Conservation (phyloP, 2,113 vertebrate genomes). For the Pteronura brasiliensis region DNA sequence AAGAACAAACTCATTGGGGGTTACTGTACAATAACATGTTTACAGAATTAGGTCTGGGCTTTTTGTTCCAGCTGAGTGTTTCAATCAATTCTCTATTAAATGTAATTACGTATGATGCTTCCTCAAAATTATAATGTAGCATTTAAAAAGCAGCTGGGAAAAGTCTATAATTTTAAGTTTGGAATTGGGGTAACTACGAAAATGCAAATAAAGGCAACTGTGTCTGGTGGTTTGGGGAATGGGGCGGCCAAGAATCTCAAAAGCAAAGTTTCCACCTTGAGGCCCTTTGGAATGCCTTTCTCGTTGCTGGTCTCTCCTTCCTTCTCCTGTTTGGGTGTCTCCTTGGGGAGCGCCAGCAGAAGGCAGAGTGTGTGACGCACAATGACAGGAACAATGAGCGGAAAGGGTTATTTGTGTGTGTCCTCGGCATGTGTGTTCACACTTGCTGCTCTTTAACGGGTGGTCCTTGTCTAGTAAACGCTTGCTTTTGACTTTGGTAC, state of each 20-base stretch:
- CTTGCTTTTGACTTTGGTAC: not conserved
- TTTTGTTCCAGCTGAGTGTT: constrained; percentile 84
- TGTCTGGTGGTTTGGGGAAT: constrained; percentile 47
- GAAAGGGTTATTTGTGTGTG: rapidly evolving
- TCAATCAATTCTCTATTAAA: constrained; percentile 86
- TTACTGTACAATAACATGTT: constrained; percentile 87
- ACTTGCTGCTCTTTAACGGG: not conserved
- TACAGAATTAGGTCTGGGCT: constrained; percentile 84
- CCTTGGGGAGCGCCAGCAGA: not conserved
- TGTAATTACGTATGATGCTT: constrained; percentile 85
- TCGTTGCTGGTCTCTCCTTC: not conserved
- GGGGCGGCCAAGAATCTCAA: not conserved
- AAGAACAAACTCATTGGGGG: constrained; percentile 85
- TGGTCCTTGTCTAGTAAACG: not conserved
- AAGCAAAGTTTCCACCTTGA: constrained; percentile 68
- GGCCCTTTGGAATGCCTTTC: constrained; percentile 23
- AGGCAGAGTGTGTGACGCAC: rapidly evolving
- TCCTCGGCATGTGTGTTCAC: not conserved
- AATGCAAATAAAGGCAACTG: constrained; percentile 82
- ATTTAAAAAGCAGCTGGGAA: constrained; percentile 85
- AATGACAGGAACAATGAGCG: rapidly evolving
- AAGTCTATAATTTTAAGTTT: constrained; percentile 82
- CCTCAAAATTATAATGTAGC: constrained; percentile 84
- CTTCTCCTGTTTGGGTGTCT: not conserved
- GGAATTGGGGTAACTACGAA: constrained; percentile 81